These are phyloP conservation scores for Oikopleura dioica DNA, from an alignment of 23 tunicate species.

Conservation along the genomic window DNA sequence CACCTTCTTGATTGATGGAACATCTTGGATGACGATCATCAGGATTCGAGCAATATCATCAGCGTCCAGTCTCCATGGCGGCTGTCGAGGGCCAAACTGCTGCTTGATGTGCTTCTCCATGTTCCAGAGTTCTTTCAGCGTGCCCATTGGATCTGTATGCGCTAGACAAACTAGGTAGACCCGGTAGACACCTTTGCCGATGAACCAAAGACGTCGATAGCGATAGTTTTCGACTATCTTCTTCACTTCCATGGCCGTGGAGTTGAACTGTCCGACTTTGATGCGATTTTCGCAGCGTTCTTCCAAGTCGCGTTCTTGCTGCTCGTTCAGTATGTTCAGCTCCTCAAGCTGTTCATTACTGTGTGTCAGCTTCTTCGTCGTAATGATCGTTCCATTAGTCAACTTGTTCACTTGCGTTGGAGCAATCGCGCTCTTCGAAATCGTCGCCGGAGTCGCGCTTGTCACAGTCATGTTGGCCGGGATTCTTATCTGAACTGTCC, in stretches of 20 bases:
- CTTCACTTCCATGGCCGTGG: background rate
- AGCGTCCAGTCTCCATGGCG: background rate
- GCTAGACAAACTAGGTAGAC: background rate
- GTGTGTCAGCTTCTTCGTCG: no score
- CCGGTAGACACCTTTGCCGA: background rate
- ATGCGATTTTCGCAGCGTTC: background rate
- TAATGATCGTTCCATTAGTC: no score
- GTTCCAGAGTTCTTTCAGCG: constrained; percentile 1
- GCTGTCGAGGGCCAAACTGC: background rate
- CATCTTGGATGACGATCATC: background rate
- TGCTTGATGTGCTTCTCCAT: background rate
- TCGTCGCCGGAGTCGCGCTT: no score
- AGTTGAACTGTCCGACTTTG: background rate
- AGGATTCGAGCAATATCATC: background rate
- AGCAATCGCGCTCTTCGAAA: no score
- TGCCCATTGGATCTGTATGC: background rate
- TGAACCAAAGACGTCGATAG: background rate
- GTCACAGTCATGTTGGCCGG: no score
- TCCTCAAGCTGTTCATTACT: no score
- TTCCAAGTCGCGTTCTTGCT: background rate
- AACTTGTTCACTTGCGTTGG: no score
- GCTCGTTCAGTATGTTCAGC: background rate
- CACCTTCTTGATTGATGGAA: background rate
- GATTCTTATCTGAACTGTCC: no score
- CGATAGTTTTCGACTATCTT: background rate